These are phyloP conservation scores for Tetrao urogallus DNA, from an alignment of 2,113 vertebrate genomes.

Conservation along the genomic window DNA sequence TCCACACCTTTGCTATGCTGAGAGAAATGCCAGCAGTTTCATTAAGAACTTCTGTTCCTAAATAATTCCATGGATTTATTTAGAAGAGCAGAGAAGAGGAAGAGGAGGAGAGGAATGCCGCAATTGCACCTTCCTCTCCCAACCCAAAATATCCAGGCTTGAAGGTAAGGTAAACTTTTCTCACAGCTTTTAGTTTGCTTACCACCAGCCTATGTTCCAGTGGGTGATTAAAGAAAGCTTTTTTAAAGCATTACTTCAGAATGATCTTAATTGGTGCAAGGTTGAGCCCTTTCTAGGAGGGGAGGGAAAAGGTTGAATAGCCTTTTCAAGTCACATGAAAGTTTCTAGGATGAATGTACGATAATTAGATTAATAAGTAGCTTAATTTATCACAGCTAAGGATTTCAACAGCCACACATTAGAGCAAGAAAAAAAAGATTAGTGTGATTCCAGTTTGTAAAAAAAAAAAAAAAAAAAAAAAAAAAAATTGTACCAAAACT, in stretches of 20 bases:
- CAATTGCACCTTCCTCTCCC: slow-evolving; percentile 71
- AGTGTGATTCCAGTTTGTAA: slow-evolving; percentile 88
- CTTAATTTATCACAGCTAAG: slow-evolving; percentile 99
- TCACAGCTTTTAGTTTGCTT: slow-evolving; percentile 80
- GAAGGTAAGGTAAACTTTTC: slow-evolving; percentile 83
- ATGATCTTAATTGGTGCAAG: slow-evolving; percentile 94
- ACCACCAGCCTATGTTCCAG: slow-evolving; percentile 79
- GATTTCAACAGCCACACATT: slow-evolving; percentile 98
- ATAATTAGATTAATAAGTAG: slow-evolving; percentile 99
- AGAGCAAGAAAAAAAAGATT: slow-evolving; percentile 91
- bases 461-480: slow-evolving; percentile 8
- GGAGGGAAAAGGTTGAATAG: slow-evolving; percentile 90
- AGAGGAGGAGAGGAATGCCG: slow-evolving; percentile 59
- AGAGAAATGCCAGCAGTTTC: slow-evolving; percentile 44
- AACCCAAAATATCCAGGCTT: slow-evolving; percentile 71
- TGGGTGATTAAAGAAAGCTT: slow-evolving; percentile 85
- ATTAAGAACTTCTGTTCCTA: slow-evolving; percentile 55
- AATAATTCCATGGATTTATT: slow-evolving; percentile 70
- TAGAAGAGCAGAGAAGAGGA: slow-evolving; percentile 66
- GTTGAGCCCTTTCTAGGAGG: slow-evolving; percentile 88
- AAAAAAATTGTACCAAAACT: slow-evolving; percentile 87
- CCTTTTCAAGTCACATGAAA: slow-evolving; percentile 99
- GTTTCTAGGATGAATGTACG: slow-evolving; percentile 97
- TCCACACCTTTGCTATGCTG: slow-evolving; percentile 38
- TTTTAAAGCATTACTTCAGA: slow-evolving; percentile 89